Conservation (phyloP, 2,797 vertebrate genomes). For the Coranthus polyacanthus region DNA sequence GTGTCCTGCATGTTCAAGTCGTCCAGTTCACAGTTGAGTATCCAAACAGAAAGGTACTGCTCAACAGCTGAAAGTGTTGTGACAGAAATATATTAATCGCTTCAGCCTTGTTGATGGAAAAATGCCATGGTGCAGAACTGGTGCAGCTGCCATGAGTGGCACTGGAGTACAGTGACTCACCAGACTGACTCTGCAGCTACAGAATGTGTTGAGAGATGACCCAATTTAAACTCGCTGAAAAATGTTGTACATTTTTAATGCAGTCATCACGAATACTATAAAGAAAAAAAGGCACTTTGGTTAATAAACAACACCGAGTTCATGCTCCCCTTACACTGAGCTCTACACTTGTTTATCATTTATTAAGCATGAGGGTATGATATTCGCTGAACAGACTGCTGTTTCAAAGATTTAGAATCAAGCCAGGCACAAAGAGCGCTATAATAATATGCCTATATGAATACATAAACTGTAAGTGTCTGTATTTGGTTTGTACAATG, state of each 20-base stretch:
- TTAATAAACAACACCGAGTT: slow-evolving; percentile 6
- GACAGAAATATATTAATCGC: background rate
- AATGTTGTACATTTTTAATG: background rate
- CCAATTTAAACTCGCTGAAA: background rate
- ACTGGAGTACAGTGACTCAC: background rate
- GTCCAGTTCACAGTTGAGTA: background rate
- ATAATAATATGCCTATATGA: too few species aligned
- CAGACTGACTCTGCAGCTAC: background rate
- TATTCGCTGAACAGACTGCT: background rate
- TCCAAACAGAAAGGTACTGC: background rate
- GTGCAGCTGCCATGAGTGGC: background rate
- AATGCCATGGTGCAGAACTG: background rate
- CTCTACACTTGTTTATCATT: background rate
- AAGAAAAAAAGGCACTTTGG: background rate
- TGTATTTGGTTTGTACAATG: too few species aligned
- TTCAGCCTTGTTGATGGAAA: background rate
- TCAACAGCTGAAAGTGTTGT: background rate
- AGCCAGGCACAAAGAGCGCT: background rate
- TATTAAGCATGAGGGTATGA: background rate
- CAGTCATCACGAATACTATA: background rate
- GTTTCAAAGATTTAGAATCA: background rate
- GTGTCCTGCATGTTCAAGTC: background rate
- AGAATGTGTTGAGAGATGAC: slow-evolving; percentile 12
- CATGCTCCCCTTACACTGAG: background rate
- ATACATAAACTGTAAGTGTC: too few species aligned